A percentile compares a stretch with the other conserved stretches of the same genome.
These are phyloP conservation scores for Prolemur simus DNA, from an alignment of 2,113 vertebrate genomes.

Conservation along the genomic window DNA sequence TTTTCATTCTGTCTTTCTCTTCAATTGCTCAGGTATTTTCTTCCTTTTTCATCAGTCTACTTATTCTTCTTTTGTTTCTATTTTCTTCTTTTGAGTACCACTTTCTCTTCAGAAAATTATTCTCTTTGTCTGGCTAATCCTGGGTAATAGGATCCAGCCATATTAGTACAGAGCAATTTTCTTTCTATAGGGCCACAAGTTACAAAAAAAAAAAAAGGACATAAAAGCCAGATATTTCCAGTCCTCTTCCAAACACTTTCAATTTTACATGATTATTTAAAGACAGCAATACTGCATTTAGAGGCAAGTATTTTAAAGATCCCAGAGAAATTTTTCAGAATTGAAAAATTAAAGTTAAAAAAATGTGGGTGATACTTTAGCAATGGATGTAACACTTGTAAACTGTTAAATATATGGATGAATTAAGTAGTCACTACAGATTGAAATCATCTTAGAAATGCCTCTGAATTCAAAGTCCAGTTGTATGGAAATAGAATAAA, in stretches of 20 bases:
- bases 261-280: slow-evolving; percentile 23
- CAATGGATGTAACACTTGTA: background rate
- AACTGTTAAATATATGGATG: background rate
- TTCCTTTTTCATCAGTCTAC: background rate
- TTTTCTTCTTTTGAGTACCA: background rate
- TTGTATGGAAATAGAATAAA: background rate
- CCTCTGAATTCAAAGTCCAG: background rate
- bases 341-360: background rate
- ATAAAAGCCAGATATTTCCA: background rate
- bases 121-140: background rate
- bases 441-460: background rate
- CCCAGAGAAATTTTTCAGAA: background rate
- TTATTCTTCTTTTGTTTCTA: background rate
- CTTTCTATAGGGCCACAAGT: background rate
- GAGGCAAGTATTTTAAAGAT: background rate
- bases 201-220: background rate
- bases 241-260: slow-evolving; percentile 10
- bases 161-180: background rate
- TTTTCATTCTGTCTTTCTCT: background rate
- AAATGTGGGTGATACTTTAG: background rate
- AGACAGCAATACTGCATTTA: background rate
- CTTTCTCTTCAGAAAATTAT: background rate
- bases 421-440: background rate
- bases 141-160: background rate
- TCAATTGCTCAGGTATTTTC: background rate